Evolutionary conservation across 2,888 invertebrate species (phyloP).

Genomic region (Lasiommata megera): DNA sequence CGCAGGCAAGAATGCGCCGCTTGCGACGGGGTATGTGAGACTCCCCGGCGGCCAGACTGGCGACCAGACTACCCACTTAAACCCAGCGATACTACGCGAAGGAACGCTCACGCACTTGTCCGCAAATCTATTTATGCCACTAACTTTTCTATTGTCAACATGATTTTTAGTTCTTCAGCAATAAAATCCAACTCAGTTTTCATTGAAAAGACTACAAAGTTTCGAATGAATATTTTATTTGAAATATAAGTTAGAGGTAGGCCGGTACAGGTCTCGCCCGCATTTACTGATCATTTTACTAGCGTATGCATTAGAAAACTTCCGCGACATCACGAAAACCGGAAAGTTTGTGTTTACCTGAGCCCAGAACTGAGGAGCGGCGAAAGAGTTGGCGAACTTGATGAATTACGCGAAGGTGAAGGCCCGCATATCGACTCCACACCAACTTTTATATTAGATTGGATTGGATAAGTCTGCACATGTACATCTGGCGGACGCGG

Average conservation of each 20-base stretch:
- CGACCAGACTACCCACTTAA: no score
- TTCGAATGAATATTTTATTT: background rate
- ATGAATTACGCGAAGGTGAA: constrained; percentile 46
- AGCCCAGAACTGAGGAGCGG: constrained; percentile 33
- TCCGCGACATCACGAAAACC: constrained; percentile 26
- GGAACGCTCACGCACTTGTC: no score
- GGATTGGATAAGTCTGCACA: constrained; percentile 44
- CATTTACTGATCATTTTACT: constrained; percentile 25
- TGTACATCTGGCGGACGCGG: constrained; percentile 5
- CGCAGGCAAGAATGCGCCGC: no score
- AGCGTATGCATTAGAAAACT: constrained; percentile 32
- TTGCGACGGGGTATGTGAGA: no score
- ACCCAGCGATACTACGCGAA: no score
- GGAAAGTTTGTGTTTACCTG: constrained; percentile 55
- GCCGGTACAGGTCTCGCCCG: constrained; percentile 13
- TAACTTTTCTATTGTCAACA: no score
- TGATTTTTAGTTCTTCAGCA: no score
- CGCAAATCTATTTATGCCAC: no score
- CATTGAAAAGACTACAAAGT: no score
- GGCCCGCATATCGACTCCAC: constrained; percentile 60
- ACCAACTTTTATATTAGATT: constrained; percentile 64
- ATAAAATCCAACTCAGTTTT: no score
- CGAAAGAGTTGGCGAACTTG: constrained; percentile 58
- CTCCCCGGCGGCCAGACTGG: no score
- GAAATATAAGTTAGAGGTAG: background rate